phyloP scores from a whole-genome alignment of 2,113 vertebrate genomes.

The Syngnathus typhle region DNA sequence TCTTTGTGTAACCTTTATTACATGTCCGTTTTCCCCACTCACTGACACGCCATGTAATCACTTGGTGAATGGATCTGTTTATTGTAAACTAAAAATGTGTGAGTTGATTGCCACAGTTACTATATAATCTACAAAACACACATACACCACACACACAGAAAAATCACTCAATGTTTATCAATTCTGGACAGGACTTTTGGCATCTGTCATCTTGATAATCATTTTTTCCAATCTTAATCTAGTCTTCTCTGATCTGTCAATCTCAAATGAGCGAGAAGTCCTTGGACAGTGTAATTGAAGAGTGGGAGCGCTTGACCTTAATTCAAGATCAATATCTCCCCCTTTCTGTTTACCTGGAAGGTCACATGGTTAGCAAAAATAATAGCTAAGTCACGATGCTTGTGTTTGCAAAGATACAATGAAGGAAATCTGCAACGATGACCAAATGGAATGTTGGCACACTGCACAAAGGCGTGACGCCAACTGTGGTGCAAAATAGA shows the following conservation, averaged over 20 bases:
- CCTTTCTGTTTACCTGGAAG: constrained; percentile 47
- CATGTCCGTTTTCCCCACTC: not conserved
- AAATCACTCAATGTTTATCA: constrained; percentile 42
- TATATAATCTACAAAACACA: not conserved
- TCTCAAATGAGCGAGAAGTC: constrained; percentile 31
- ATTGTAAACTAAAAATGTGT: not conserved
- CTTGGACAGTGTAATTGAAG: constrained; percentile 39
- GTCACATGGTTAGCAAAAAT: constrained; percentile 47
- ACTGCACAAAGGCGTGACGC: too few species aligned
- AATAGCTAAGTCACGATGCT: constrained; percentile 48
- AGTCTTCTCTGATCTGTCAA: constrained; percentile 46
- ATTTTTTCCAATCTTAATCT: constrained; percentile 44
- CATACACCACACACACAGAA: not conserved
- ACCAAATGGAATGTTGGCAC: not conserved
- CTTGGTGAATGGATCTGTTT: not conserved
- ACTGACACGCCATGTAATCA: not conserved
- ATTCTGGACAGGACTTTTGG: constrained; percentile 30
- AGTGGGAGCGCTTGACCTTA: constrained; percentile 39
- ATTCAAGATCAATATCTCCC: constrained; percentile 57
- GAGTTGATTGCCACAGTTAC: not conserved
- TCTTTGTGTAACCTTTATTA: not conserved
- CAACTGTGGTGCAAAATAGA: too few species aligned
- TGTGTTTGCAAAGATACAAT: constrained; percentile 29
- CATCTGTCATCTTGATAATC: constrained; percentile 44
- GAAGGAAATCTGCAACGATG: constrained; percentile 13